These are phyloP conservation scores for Kryptolebias marmoratus DNA, from an alignment of 2,113 vertebrate genomes.

Conservation along the genomic window DNA sequence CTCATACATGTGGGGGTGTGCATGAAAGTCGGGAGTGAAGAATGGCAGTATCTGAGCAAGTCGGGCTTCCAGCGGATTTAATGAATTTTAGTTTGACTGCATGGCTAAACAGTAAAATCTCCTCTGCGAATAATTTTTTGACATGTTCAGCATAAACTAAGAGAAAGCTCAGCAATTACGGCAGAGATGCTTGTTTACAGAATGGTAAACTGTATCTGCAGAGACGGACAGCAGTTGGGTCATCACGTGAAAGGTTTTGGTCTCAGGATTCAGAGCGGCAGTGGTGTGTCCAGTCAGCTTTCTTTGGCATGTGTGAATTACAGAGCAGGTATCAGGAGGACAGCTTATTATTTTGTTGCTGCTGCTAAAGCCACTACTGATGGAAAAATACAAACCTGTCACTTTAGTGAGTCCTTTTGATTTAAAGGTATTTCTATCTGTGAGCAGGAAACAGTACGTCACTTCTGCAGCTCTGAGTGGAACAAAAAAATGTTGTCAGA, in stretches of 20 bases:
- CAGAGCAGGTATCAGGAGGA: too few relatives aligned
- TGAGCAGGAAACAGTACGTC: too few relatives aligned
- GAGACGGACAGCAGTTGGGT: too few relatives aligned
- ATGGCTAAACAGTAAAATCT: not conserved
- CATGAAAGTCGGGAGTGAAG: not conserved
- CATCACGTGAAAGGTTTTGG: too few relatives aligned
- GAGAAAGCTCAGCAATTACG: not conserved
- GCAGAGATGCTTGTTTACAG: not conserved
- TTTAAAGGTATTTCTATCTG: not conserved
- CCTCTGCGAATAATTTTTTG: not conserved
- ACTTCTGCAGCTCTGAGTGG: not conserved
- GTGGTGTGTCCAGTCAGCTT: too few relatives aligned
- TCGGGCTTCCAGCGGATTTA: not conserved
- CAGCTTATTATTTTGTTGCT: too few relatives aligned
- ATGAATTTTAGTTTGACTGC: not conserved
- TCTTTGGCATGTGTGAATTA: too few relatives aligned
- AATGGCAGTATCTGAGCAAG: not conserved
- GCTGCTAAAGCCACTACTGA: not conserved
- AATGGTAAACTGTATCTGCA: too few relatives aligned
- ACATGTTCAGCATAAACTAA: not conserved
- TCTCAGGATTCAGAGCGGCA: too few relatives aligned
- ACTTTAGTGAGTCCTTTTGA: not conserved
- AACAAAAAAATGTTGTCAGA: not conserved
- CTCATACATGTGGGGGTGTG: conserved; percentile 5
- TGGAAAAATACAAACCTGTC: not conserved